Evolutionary conservation across 2,888 invertebrate species (phyloP).

Genomic region (Sinelater perroti): DNA sequence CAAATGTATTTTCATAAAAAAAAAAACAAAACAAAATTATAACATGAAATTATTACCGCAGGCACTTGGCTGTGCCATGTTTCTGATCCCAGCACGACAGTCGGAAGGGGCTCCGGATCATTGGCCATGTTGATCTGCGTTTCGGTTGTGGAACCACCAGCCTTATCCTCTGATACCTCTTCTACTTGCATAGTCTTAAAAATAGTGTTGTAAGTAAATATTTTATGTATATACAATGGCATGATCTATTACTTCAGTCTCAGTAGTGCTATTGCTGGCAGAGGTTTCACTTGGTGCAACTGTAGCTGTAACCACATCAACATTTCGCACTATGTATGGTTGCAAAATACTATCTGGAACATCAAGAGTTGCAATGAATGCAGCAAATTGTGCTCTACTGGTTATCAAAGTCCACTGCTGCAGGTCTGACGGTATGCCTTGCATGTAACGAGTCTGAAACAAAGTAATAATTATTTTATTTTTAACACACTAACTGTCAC

Average conservation of each 20-base stretch:
- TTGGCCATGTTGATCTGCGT: conserved; percentile 43
- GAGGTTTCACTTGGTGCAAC: conserved; percentile 28
- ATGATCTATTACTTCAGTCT: conserved; percentile 39
- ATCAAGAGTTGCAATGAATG: conserved; percentile 50
- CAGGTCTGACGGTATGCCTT: conserved; percentile 53
- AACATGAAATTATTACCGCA: conserved; percentile 55
- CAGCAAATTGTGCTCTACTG: conserved; percentile 50
- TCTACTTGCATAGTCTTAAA: conserved; percentile 66
- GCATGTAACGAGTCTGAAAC: conserved; percentile 51
- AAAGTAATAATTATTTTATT: too few species aligned
- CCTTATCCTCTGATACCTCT: conserved; percentile 42
- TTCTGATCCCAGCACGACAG: conserved; percentile 66
- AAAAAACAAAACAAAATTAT: neutral
- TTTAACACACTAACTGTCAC: too few species aligned
- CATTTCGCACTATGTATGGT: conserved; percentile 53
- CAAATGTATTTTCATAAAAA: conserved; percentile 6
- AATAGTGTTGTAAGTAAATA: conserved; percentile 57
- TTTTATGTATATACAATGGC: neutral
- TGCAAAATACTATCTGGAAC: conserved; percentile 51
- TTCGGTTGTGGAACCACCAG: conserved; percentile 46
- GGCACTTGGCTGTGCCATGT: conserved; percentile 72
- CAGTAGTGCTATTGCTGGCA: conserved; percentile 11
- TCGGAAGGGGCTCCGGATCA: conserved; percentile 60
- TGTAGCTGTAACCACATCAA: conserved; percentile 47
- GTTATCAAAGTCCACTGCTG: conserved; percentile 55